Evolutionary conservation across 2,888 invertebrate species (phyloP).

Genomic region (Parnassius orleans): DNA sequence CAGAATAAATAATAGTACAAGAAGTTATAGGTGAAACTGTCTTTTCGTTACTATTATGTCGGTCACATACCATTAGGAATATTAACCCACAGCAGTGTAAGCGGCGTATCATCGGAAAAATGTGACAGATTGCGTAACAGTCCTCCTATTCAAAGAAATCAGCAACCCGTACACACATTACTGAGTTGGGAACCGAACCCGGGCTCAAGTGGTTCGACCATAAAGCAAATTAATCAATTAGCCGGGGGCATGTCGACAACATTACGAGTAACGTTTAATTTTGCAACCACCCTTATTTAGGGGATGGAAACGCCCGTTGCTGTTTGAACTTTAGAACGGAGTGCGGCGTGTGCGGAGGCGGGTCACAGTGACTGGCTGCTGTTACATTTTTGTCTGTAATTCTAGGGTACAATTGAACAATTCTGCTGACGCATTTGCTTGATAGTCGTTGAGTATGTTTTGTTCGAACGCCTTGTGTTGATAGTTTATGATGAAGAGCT

Average conservation of each 20-base stretch:
- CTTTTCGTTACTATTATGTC: not conserved
- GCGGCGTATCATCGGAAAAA: slow-evolving; percentile 55
- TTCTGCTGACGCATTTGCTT: slow-evolving; percentile 74
- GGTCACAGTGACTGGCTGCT: slow-evolving; percentile 45
- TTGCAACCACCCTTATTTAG: slow-evolving; percentile 58
- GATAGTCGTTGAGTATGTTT: slow-evolving; percentile 62
- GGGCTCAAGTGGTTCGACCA: slow-evolving; percentile 71
- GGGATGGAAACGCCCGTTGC: slow-evolving; percentile 36
- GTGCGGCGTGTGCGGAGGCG: slow-evolving; percentile 27
- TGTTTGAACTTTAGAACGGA: slow-evolving; percentile 36
- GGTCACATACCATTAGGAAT: slow-evolving; percentile 42
- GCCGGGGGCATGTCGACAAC: slow-evolving; percentile 78
- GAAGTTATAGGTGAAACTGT: not conserved
- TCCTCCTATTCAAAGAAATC: slow-evolving; percentile 56
- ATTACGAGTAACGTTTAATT: slow-evolving; percentile 78
- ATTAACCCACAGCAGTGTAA: slow-evolving; percentile 42
- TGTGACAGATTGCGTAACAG: slow-evolving; percentile 78
- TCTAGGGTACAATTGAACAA: slow-evolving; percentile 64
- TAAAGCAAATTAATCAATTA: slow-evolving; percentile 82
- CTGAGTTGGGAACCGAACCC: slow-evolving; percentile 65
- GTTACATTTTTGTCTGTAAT: slow-evolving; percentile 56
- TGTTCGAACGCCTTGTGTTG: slow-evolving; percentile 60
- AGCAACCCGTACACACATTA: slow-evolving; percentile 70
- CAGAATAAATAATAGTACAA: too few species aligned
- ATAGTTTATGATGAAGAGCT: slow-evolving; percentile 68